Evolutionary conservation across 2,797 vertebrate genomes (phyloP).

Genomic region (Phylloscopus collybita): DNA sequence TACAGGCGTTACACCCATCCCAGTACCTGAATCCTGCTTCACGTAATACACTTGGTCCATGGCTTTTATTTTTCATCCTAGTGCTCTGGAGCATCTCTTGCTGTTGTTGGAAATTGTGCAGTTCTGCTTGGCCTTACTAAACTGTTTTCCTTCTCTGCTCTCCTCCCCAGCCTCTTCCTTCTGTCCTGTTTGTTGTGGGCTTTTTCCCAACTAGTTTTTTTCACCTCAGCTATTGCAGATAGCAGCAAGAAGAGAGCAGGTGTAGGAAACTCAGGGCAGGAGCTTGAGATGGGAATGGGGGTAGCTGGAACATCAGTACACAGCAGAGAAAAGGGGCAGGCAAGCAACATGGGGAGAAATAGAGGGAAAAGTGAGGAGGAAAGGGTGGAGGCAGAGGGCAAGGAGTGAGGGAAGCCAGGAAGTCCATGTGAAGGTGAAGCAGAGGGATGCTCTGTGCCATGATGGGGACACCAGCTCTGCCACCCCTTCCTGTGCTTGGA

Average conservation of each 20-base stretch:
- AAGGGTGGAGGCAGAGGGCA: not conserved
- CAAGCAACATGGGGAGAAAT: fast-evolving
- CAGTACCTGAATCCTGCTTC: not conserved
- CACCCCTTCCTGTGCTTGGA: not conserved
- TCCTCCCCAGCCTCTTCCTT: not conserved
- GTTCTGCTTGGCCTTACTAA: not conserved
- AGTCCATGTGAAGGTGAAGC: fast-evolving
- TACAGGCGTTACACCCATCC: not conserved
- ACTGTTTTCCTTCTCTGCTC: not conserved
- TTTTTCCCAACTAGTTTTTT: not conserved
- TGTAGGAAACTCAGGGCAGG: not conserved
- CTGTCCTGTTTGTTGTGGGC: not conserved
- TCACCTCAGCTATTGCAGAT: not conserved
- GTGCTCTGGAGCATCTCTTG: not conserved
- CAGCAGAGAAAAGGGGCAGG: not conserved
- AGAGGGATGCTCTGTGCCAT: fast-evolving
- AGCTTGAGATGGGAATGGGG: not conserved
- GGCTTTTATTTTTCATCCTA: constrained; percentile 11
- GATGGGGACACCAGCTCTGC: not conserved
- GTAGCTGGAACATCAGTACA: not conserved
- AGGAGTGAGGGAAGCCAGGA: not conserved
- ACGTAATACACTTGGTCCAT: not conserved
- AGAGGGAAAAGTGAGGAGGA: not conserved
- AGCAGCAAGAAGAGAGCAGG: not conserved
- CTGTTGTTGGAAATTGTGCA: not conserved